Percentiles rank a stretch among this genome's conserved stretches.
Evolutionary conservation across 2,113 vertebrate genomes (phyloP).

Genomic region (Microtus ochrogaster): DNA sequence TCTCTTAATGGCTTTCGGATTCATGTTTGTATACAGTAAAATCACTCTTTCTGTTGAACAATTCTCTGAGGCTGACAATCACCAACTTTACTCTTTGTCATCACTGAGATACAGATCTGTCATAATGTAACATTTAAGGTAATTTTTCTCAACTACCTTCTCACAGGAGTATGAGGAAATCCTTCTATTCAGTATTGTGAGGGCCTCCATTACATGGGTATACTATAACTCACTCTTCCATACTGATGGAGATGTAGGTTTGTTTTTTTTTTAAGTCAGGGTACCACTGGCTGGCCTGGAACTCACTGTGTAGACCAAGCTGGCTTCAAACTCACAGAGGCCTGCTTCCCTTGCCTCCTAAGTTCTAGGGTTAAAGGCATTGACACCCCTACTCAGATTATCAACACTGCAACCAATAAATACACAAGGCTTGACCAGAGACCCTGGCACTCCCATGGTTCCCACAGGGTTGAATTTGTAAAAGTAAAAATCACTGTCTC

Average conservation of each 20-base stretch:
- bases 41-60: neutral
- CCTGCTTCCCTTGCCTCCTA: neutral
- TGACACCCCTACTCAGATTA: neutral
- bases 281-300: neutral
- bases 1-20: neutral
- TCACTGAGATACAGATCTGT: neutral
- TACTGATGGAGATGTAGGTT: neutral
- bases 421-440: neutral
- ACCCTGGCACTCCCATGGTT: neutral
- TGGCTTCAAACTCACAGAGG: neutral
- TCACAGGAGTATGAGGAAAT: neutral
- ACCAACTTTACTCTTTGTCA: neutral
- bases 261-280: neutral
- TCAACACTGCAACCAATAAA: neutral
- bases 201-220: fast-evolving
- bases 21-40: neutral
- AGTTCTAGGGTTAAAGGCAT: neutral
- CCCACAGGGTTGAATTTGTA: neutral
- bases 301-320: neutral
- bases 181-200: neutral
- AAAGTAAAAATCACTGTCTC: neutral
- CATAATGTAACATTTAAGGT: neutral
- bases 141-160: neutral
- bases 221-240: neutral
- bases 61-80: neutral